Evolutionary conservation across 2,888 invertebrate species (phyloP), one percentile per base, ranked within the genome.

Genomic region (Limnephilus auricula): DNA sequence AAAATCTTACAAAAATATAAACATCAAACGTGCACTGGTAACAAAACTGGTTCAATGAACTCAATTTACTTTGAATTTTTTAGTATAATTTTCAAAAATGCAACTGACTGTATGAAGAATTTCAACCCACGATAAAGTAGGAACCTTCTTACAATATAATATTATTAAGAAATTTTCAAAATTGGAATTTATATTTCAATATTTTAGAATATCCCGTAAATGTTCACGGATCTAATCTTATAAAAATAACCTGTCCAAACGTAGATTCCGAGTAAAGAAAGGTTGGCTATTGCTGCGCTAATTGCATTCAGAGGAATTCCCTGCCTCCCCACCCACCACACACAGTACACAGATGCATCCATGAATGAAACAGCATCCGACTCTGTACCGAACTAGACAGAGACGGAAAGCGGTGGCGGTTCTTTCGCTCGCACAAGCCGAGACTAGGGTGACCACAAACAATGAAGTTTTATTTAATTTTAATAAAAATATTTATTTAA

Each of bases 321-420:
- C 90, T 65, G 31, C 83, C 50, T n/a, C 78, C 65, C 37, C 78
- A 84, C 78, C 65, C 78, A 31, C 65, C 90, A 30, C 45, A 25
- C 65, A 34, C 65, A 45, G 65, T 83, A 78, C 34, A 79, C 83
- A 90, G 84, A 84, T 84, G 37, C 90, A 84, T 84, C 84, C 90
- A 90, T 90, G 90, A 90, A 90, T 90, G 90, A 90, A 90, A 90
- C 90, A 84, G 89, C 89, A 89, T 80, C 89, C 89, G 84, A 87
- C 87, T 87, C 87, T 87, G 87, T 50, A 87, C 87, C 65, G 32
- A 87, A 37, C 79, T 30, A 79, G 30, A 50, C 37, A 30, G 87
- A 34, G 65, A 87, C 87, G 65, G 65, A 12, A 10, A 31, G 34
- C n/a, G n/a, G 12, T 40, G 79, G 34, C 37, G 40, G 79, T 79